A percentile compares a stretch with the other conserved stretches of the same genome.
phyloP scores from a whole-genome alignment of 2,113 vertebrate genomes.

The Scatophagus argus region DNA sequence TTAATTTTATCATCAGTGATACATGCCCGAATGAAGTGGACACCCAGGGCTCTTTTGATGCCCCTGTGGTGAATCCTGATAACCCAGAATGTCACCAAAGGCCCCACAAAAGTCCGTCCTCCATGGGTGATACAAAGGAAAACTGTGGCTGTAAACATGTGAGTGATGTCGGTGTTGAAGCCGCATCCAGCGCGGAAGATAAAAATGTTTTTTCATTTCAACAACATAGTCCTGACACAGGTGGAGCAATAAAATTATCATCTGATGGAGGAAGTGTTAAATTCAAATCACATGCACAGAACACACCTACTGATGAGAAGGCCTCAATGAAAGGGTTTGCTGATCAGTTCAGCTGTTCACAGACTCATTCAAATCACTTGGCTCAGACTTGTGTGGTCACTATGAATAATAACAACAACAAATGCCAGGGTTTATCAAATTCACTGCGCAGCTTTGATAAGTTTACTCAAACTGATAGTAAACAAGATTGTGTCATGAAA shows the following conservation, averaged over 20 bases:
- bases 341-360: slow-evolving; percentile 2
- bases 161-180: background rate
- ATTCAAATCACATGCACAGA: background rate
- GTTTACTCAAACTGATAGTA: no score
- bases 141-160: background rate
- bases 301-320: background rate
- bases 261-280: slow-evolving; percentile 18
- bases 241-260: background rate
- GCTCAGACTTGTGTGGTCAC: slow-evolving; percentile 36
- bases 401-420: slow-evolving; percentile 45
- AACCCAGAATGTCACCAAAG: slow-evolving; percentile 6
- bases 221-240: background rate
- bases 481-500: slow-evolving; percentile 18
- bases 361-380: background rate
- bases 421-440: no score
- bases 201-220: slow-evolving; percentile 5
- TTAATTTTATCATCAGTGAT: background rate
- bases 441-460: no score
- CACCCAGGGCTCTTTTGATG: slow-evolving; percentile 1
- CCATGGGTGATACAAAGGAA: background rate
- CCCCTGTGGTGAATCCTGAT: background rate
- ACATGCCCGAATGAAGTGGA: slow-evolving; percentile 16
- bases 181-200: background rate
- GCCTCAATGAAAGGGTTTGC: background rate
- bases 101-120: background rate